These are phyloP conservation scores for Linnaemya tessellans DNA, from an alignment of 2,888 invertebrate species.

Conservation along the genomic window DNA sequence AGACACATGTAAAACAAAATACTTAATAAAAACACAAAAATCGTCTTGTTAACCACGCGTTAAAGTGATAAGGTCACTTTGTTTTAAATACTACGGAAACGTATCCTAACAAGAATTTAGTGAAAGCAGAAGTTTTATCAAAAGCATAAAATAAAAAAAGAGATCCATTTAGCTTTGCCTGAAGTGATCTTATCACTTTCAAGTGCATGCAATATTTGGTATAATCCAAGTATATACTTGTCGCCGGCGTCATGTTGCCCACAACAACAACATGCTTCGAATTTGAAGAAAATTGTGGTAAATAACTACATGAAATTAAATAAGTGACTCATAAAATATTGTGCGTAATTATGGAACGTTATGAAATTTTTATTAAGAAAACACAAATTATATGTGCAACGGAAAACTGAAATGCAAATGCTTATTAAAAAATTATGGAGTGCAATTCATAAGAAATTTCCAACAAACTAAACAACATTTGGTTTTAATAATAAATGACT, in stretches of 20 bases:
- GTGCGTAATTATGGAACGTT: slow-evolving; percentile 62
- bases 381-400: background rate
- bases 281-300: slow-evolving; percentile 34
- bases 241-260: slow-evolving; percentile 69
- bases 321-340: slow-evolving; percentile 60
- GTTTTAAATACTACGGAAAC: background rate
- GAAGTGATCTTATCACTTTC: background rate
- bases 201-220: background rate
- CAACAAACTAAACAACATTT: slow-evolving; percentile 24
- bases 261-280: slow-evolving; percentile 42
- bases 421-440: background rate
- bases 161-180: background rate
- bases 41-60: background rate
- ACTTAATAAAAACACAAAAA: slow-evolving; percentile 48
- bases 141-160: too few relatives aligned
- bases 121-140: background rate
- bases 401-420: background rate
- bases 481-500: slow-evolving; percentile 42
- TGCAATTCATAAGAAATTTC: slow-evolving; percentile 15
- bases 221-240: slow-evolving; percentile 27
- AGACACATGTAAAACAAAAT: slow-evolving; percentile 33
- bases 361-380: slow-evolving; percentile 49
- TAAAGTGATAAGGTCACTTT: slow-evolving; percentile 7
- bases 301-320: slow-evolving; percentile 44
- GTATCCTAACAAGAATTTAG: too few relatives aligned